These are phyloP conservation scores for Anisognathus igniventris DNA, from an alignment of 2,797 vertebrate species.

Conservation along the genomic window DNA sequence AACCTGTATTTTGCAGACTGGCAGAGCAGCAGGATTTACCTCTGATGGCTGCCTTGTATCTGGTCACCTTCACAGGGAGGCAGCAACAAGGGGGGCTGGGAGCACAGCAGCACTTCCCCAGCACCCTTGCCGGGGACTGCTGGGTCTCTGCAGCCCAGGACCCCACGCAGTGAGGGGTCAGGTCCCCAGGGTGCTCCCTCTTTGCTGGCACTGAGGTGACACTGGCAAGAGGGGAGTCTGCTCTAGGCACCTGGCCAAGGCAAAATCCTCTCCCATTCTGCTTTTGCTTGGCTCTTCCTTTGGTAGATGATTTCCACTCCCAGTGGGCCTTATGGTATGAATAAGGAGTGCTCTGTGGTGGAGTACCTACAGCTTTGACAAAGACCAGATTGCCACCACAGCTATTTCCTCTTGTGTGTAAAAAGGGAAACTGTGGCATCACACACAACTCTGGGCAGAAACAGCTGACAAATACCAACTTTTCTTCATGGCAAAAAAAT, in stretches of 20 bases:
- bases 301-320: not conserved
- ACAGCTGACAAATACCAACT: not conserved
- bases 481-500: not conserved
- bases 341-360: not conserved
- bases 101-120: not conserved
- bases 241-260: not conserved
- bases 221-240: accelerated
- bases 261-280: not conserved
- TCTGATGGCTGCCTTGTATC: not conserved
- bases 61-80: not conserved
- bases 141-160: not conserved
- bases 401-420: conserved; percentile 24
- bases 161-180: accelerated
- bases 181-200: not conserved
- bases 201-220: not conserved
- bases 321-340: accelerated
- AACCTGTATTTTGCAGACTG: not conserved
- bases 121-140: not conserved
- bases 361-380: not conserved
- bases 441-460: conserved; percentile 11
- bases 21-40: not conserved
- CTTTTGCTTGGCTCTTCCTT: not conserved
- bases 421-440: conserved; percentile 13
- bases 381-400: conserved; percentile 24
- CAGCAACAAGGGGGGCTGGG: not conserved